These are phyloP conservation scores for Torymus tubicola DNA, from an alignment of 2,888 invertebrate species.

Conservation along the genomic window DNA sequence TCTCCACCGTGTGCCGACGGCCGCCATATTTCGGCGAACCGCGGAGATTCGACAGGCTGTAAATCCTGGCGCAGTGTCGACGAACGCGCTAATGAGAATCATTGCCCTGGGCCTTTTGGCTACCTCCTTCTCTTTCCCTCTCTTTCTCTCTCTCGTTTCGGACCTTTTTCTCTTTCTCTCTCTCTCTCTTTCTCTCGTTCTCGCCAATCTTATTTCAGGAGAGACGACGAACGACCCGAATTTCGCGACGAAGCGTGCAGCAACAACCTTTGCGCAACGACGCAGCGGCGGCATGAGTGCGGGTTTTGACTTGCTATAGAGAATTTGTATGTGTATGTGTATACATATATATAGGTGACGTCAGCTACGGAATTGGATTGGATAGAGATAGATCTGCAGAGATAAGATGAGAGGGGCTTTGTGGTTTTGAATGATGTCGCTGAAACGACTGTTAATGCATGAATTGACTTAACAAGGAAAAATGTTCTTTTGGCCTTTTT, in stretches of 20 bases:
- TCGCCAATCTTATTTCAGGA: conserved; percentile 48
- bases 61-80: conserved; percentile 64
- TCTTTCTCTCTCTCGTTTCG: not conserved
- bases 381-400: too few species aligned
- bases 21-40: conserved; percentile 60
- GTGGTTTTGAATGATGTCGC: too few species aligned
- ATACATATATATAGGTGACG: not conserved
- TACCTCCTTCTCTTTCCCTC: conserved; percentile 43
- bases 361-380: too few species aligned
- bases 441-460: too few species aligned
- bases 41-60: conserved; percentile 62
- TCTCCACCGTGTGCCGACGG: not conserved
- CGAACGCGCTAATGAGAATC: conserved; percentile 65
- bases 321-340: too few species aligned
- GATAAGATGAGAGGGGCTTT: too few species aligned
- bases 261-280: conserved; percentile 10
- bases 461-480: too few species aligned
- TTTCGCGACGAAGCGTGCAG: conserved; percentile 8
- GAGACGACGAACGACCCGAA: conserved; percentile 22
- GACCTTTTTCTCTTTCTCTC: not conserved
- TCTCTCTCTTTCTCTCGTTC: conserved; percentile 44
- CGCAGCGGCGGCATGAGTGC: conserved; percentile 1
- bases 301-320: too few species aligned
- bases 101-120: conserved; percentile 53
- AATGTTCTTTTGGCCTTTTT: too few species aligned